A percentile compares a stretch with the other conserved stretches of the same genome.
Conservation (phyloP, 2,113 vertebrate species). For the Mus pahari region DNA sequence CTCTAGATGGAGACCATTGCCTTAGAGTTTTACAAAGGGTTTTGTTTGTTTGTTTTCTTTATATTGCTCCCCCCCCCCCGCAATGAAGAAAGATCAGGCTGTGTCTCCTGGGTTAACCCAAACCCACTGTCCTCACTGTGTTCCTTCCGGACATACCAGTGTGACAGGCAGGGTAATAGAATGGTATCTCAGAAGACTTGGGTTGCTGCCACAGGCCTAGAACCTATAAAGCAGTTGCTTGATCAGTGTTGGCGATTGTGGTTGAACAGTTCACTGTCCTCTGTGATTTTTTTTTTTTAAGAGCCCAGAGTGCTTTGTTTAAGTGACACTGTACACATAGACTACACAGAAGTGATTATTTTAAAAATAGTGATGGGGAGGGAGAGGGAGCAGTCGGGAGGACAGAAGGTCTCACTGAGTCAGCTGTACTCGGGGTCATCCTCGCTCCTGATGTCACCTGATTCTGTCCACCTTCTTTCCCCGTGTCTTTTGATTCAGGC, state of each 20-base stretch:
- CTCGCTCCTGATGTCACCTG: neutral
- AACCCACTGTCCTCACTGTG: neutral
- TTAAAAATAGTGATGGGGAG: neutral
- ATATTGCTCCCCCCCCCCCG: neutral
- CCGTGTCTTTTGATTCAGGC: slow-evolving; percentile 54
- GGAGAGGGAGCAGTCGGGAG: neutral
- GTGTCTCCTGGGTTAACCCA: too few relatives aligned
- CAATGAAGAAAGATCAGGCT: neutral
- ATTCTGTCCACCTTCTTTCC: neutral
- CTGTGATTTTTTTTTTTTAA: too few relatives aligned
- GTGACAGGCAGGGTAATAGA: rapidly evolving
- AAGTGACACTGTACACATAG: neutral
- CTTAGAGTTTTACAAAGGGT: neutral
- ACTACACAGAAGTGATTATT: neutral
- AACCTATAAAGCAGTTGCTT: too few relatives aligned
- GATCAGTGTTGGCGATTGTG: neutral
- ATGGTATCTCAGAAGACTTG: neutral
- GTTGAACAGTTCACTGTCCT: neutral
- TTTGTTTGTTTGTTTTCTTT: neutral
- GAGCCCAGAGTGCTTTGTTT: neutral
- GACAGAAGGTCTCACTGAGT: neutral
- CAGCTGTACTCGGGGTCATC: neutral
- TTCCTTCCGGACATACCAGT: too few relatives aligned
- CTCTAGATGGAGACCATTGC: neutral
- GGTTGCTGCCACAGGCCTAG: neutral